Evolutionary conservation across 2,113 vertebrate genomes (phyloP).

Genomic region (Phalacrocorax carbo): DNA sequence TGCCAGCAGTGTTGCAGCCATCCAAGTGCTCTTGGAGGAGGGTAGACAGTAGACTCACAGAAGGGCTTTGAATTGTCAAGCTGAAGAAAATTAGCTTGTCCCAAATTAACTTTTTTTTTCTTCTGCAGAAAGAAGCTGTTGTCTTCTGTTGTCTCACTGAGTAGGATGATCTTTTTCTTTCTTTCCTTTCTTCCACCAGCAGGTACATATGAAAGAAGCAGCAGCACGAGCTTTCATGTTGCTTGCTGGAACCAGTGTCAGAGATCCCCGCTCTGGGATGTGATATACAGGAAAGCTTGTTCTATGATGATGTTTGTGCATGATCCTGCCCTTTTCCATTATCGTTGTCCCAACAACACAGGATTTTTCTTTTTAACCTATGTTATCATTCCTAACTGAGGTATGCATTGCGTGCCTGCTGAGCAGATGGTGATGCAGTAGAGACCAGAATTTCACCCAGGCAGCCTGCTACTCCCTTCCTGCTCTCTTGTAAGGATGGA

Average conservation of each 20-base stretch:
- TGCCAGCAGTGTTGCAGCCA: background rate
- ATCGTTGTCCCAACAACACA: background rate
- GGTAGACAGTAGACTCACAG: background rate
- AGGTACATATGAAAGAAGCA: background rate
- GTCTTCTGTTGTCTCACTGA: background rate
- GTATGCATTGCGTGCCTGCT: background rate
- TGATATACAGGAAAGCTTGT: background rate
- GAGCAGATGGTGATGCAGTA: background rate
- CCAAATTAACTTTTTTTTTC: background rate
- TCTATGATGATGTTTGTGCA: background rate
- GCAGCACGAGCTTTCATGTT: background rate
- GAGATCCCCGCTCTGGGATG: background rate
- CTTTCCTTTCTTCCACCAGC: background rate
- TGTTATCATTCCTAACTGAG: background rate
- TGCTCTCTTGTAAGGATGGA: background rate
- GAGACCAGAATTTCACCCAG: background rate
- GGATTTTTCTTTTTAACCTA: background rate
- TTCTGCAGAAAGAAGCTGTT: background rate
- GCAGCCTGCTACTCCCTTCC: background rate
- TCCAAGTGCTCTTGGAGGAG: background rate
- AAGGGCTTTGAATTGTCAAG: background rate
- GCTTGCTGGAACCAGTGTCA: background rate
- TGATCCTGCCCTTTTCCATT: background rate
- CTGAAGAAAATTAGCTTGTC: background rate
- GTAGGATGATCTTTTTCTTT: accelerated